Evolutionary conservation across 1,140 invertebrate species (phyloP), one percentile per base, ranked within the genome.

Genomic region (Leptonema lineaticorne): DNA sequence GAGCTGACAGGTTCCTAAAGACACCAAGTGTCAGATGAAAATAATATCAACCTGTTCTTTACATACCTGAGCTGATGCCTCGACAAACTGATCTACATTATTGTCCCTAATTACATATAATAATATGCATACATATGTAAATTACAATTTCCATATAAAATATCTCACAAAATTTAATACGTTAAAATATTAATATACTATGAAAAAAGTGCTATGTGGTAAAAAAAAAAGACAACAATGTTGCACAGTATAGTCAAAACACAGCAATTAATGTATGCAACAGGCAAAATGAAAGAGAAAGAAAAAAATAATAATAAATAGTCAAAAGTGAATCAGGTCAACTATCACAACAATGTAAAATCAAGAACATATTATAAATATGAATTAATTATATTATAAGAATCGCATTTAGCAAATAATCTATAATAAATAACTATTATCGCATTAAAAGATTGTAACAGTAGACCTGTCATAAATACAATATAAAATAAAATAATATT

Each of bases 171-270:
- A 41, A 14, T 41, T 41, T 11, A 41, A 41, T 14, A 41, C 18
- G 8, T n/a, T 22, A 26, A 45, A 45, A n/a, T 24, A 46, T 59
- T 33, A 53, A n/a, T n/a, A 33, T n/a, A 59, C 57, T 33, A 33
- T 46, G 41, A 48, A 66, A 68, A 63, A 72, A 69, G 70, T 72
- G 70, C 67, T 69, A 63, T 56, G n/a, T n/a, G n/a, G n/a, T n/a
- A 72, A 71, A 62, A 65, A 53, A 71, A 71, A 71, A 72, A 72
- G 70, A 72, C 67, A 72, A 72, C 70, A 72, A 72, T 72, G 70
- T 72, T 72, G 67, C 67, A 72, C 67, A 69, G 70, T 69, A 68
- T 65, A 69, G 67, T 69, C 67, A 72, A 66, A 56, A 72, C 70
- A 72, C 70, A 69, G 67, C 67, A 45, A 69, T 65, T 69, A 64